Conservation (phyloP, 2,113 vertebrate genomes). For the Oxyruncus cristatus region DNA sequence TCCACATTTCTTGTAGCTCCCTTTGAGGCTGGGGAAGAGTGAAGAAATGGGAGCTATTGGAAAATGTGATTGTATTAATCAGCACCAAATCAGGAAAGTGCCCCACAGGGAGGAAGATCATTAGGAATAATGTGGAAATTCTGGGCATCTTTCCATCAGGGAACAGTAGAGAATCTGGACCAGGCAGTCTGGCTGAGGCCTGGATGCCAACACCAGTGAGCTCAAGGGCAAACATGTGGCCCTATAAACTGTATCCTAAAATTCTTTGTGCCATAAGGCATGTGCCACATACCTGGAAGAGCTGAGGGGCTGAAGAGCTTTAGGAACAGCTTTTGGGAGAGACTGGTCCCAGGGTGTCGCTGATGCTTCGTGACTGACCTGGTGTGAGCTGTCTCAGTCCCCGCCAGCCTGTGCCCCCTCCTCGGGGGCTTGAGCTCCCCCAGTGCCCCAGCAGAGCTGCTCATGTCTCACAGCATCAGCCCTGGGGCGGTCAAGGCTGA, state of each 20-base stretch:
- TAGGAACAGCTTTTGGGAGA: neutral
- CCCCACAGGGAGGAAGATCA: neutral
- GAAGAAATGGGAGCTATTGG: neutral
- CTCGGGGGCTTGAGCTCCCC: neutral
- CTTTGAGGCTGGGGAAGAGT: neutral
- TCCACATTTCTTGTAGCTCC: neutral
- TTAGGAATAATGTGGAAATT: neutral
- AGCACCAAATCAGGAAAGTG: neutral
- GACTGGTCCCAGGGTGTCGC: no score
- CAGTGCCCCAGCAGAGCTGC: neutral
- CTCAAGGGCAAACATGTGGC: neutral
- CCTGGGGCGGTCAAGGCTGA: neutral
- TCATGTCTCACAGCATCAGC: neutral
- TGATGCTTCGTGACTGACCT: neutral
- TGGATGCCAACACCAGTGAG: neutral
- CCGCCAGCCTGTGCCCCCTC: neutral
- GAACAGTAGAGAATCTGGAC: neutral
- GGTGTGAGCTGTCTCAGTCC: neutral
- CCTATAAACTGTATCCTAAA: neutral
- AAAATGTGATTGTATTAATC: neutral
- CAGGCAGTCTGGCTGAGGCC: neutral
- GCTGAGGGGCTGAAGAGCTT: neutral
- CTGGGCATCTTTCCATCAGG: neutral
- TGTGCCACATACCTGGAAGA: neutral
- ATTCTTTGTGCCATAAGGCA: neutral